Evolutionary conservation across 2,797 vertebrate genomes (phyloP).

Genomic region (Ptychobarbus kaznakovi): DNA sequence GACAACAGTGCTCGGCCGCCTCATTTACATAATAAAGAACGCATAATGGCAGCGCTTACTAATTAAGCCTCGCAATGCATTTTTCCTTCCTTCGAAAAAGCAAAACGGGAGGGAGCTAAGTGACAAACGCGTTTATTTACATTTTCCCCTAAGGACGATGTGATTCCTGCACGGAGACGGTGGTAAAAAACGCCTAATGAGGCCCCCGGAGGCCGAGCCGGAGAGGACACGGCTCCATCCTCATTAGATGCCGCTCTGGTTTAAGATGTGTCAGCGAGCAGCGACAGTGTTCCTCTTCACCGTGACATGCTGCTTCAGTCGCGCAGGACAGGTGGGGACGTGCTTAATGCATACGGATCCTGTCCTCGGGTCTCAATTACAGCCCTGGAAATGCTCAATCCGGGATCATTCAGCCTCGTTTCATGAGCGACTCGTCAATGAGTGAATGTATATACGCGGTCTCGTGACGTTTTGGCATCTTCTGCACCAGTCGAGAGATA

Average conservation of each 20-base stretch:
- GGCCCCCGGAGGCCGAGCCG: constrained; percentile 63
- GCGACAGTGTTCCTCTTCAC: constrained; percentile 56
- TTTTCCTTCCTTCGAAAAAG: constrained; percentile 65
- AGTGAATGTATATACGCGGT: no score
- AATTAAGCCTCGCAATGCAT: constrained; percentile 70
- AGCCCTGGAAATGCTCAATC: neutral
- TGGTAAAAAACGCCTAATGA: constrained; percentile 65
- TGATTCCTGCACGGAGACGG: constrained; percentile 62
- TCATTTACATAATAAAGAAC: constrained; percentile 74
- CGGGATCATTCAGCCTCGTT: neutral
- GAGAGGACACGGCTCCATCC: constrained; percentile 67
- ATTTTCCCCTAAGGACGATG: constrained; percentile 65
- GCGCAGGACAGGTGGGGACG: constrained; percentile 55
- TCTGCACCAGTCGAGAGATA: neutral
- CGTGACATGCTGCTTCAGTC: constrained; percentile 56
- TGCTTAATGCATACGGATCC: constrained; percentile 32
- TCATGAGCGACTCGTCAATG: neutral
- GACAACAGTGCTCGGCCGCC: constrained; percentile 62
- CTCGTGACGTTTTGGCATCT: neutral
- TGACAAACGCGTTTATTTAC: constrained; percentile 71
- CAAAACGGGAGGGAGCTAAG: constrained; percentile 51
- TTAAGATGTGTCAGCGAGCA: constrained; percentile 60
- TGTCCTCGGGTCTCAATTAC: constrained; percentile 29
- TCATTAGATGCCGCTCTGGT: constrained; percentile 65
- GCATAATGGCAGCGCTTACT: constrained; percentile 68